These are phyloP conservation scores for Fulica atra DNA, from an alignment of 2,113 vertebrate species.

Conservation along the genomic window DNA sequence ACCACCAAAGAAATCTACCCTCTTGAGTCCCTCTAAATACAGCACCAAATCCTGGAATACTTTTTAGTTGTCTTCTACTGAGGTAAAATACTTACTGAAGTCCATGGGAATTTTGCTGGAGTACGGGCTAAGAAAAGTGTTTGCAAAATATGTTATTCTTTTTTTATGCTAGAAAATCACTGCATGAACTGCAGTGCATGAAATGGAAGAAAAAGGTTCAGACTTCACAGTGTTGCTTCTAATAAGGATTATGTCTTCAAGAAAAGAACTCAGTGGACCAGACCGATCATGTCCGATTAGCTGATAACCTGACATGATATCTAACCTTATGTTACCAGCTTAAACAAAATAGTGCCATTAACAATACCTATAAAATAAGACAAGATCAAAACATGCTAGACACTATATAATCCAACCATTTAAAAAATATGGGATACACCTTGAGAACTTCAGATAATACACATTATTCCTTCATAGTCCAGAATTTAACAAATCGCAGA, in stretches of 20 bases:
- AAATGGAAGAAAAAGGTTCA: constrained; percentile 23
- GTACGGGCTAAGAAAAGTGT: not conserved
- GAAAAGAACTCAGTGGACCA: not conserved
- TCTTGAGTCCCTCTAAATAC: constrained; percentile 25
- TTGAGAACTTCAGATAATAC: not conserved
- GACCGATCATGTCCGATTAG: not conserved
- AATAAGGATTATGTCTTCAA: not conserved
- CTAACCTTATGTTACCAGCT: not conserved
- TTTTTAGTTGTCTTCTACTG: not conserved
- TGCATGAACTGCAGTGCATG: not conserved
- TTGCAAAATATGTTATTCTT: not conserved
- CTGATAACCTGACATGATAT: not conserved
- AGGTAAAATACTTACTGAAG: not conserved
- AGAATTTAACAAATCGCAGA: not conserved
- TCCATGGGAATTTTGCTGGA: not conserved
- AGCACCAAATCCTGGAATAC: not conserved
- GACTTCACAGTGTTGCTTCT: not conserved
- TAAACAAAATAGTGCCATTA: not conserved
- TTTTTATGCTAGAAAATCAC: constrained; percentile 18
- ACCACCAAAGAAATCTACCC: not conserved
- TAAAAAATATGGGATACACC: not conserved
- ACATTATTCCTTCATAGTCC: not conserved
- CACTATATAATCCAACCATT: not conserved
- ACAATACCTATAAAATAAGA: not conserved
- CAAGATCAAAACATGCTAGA: not conserved